Conservation (phyloP, 1,140 invertebrate species). For the Trachymyrmex septentrionalis region DNA sequence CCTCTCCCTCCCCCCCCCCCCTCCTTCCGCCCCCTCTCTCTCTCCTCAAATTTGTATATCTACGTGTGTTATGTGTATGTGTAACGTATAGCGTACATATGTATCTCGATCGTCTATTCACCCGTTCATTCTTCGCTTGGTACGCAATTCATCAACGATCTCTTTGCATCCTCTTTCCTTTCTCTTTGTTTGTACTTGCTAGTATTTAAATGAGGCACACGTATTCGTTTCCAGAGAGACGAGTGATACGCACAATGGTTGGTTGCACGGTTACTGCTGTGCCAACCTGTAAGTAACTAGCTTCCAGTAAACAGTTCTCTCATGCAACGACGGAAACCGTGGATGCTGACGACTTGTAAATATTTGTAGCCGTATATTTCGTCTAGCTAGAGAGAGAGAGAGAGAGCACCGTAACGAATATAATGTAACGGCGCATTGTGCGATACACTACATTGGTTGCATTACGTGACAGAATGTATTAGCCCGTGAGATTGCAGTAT, state of each 20-base stretch:
- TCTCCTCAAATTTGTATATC: neutral
- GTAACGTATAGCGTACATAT: constrained; percentile 8
- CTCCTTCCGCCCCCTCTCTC: neutral
- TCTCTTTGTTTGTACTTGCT: neutral
- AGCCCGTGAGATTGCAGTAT: neutral
- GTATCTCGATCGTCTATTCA: neutral
- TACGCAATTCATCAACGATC: constrained; percentile 3
- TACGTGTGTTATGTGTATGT: neutral
- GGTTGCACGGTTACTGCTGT: neutral
- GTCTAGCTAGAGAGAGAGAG: neutral
- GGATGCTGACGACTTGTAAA: constrained; percentile 57
- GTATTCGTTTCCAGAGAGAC: neutral
- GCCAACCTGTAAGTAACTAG: constrained; percentile 27
- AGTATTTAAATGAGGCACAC: constrained; percentile 5
- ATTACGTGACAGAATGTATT: constrained; percentile 9
- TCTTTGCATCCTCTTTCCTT: neutral
- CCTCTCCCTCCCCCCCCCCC: neutral
- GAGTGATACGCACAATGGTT: constrained; percentile 1
- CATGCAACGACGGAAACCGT: constrained; percentile 11
- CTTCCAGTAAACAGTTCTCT: constrained; percentile 22
- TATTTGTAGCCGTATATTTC: constrained; percentile 28
- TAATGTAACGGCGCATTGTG: constrained; percentile 24
- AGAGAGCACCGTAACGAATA: constrained; percentile 17
- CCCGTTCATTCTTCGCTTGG: neutral
- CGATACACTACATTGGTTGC: neutral